These are phyloP conservation scores for Cyphomyrus discorhynchus DNA, from an alignment of 2,113 vertebrate genomes.

Conservation along the genomic window DNA sequence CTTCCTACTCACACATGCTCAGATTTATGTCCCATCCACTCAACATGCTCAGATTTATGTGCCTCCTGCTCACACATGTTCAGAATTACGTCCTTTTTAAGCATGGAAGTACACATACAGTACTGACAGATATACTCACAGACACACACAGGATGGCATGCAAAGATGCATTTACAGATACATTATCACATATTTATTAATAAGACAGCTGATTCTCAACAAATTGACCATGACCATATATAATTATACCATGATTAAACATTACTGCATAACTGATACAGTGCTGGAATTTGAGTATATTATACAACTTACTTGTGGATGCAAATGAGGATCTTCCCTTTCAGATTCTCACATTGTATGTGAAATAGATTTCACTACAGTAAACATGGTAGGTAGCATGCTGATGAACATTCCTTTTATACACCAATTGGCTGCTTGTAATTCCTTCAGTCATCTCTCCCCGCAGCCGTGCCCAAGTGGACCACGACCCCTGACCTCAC, in stretches of 20 bases:
- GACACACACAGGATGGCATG: background rate
- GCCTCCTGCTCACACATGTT: too few species aligned
- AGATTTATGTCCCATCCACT: background rate
- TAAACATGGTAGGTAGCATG: background rate
- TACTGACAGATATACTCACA: constrained; percentile 10
- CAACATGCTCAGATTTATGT: too few species aligned
- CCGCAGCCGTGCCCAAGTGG: background rate
- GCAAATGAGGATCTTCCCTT: background rate
- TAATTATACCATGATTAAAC: background rate
- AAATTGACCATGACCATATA: background rate
- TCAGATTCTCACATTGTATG: background rate
- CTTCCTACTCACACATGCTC: background rate
- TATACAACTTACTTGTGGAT: background rate
- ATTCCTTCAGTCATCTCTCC: background rate
- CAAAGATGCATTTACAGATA: background rate
- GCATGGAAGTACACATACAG: background rate
- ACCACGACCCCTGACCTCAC: background rate
- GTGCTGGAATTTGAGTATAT: background rate
- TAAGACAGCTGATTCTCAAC: background rate
- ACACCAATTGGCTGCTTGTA: background rate
- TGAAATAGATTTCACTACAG: background rate
- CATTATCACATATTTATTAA: background rate
- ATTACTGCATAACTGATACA: background rate
- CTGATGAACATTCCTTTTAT: background rate
- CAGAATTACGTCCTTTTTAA: background rate